Percentiles rank a stretch among this genome's conserved stretches.
phyloP scores from a whole-genome alignment of 2,888 invertebrate species.

The Lydus trimaculatus region DNA sequence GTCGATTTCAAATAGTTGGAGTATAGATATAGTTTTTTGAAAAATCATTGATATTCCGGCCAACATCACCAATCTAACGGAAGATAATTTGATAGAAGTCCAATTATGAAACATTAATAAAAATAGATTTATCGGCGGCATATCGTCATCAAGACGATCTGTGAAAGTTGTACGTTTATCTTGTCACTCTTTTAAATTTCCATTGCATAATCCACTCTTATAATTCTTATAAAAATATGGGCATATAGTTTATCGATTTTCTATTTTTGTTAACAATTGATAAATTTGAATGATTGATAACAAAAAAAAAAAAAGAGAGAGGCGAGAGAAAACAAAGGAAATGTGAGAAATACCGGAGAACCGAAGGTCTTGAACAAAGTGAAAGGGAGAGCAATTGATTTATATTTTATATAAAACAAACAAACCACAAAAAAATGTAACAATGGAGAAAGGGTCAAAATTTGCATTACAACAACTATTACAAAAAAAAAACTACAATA shows the following conservation, averaged over 20 bases:
- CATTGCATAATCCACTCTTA: slow-evolving; percentile 20
- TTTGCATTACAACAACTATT: neutral
- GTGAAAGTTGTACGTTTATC: slow-evolving; percentile 37
- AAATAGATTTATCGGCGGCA: neutral
- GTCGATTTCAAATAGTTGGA: too few species aligned
- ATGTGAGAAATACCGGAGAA: neutral
- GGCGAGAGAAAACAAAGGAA: slow-evolving; percentile 2
- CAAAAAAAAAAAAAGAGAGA: too few species aligned
- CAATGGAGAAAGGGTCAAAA: neutral
- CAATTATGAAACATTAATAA: neutral
- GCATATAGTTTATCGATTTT: too few species aligned
- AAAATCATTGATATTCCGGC: too few species aligned
- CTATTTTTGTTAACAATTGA: too few species aligned
- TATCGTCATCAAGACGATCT: slow-evolving; percentile 25
- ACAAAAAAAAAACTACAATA: too few species aligned
- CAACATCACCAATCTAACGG: too few species aligned
- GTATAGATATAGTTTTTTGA: too few species aligned
- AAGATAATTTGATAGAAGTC: too few species aligned
- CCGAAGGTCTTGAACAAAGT: slow-evolving; percentile 5
- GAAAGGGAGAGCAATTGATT: slow-evolving; percentile 7
- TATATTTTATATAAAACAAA: neutral
- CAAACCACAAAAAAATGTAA: neutral
- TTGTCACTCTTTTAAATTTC: slow-evolving; percentile 12
- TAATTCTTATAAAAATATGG: neutral
- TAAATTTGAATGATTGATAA: neutral